Evolutionary conservation across 2,888 invertebrate species (phyloP), one percentile per base, ranked within the genome.

Genomic region (Himalopsyche japonica): DNA sequence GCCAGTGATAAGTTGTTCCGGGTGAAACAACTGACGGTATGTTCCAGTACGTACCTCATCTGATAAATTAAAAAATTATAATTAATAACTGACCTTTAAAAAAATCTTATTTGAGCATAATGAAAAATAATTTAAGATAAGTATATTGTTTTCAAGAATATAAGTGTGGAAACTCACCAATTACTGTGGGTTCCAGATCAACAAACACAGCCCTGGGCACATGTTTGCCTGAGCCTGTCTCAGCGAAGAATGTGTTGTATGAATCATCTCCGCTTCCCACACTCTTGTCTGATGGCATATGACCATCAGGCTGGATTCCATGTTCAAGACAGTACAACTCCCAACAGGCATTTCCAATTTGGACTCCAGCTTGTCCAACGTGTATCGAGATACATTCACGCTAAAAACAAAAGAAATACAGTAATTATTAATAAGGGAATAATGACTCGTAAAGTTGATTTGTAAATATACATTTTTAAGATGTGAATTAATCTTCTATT

Each of bases 11-110:
- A 98, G 93, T 92, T 98, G 98, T 93, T 98, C 98, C 87, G 98
- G 98, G 91, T 99, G 98, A 95, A 98, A 98, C 89, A 99, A 94
- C 92, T 98, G 98, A 87, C 98, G 94, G 94, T 98, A 98, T 88
- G 97, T 97, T 89, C 98, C 98, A 85, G 97, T 97, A 89, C 98
- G 95, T 88, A 98, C 97, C 93, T 97, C 97, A 93, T 98, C 97
- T 84, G 79, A 27, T 10, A 98, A 98, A 64, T 98, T 98, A 84
- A 98, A 43, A 76, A 24, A n/a, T n/a, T 47, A 20, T 47, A 88
- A 98, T 97, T 92, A 98, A 98, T 92, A 98, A 98, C 88, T 98
- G 93, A 91, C 98, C n/a, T 34, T 43, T 32, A 32, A 3, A 32
- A 32, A 32, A 32, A 37, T 12, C 10, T 20, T 37, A 30, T 30